Evolutionary conservation across 2,797 vertebrate genomes (phyloP), one percentile per base, ranked within the genome.

Genomic region (Acanthurus lineatus): DNA sequence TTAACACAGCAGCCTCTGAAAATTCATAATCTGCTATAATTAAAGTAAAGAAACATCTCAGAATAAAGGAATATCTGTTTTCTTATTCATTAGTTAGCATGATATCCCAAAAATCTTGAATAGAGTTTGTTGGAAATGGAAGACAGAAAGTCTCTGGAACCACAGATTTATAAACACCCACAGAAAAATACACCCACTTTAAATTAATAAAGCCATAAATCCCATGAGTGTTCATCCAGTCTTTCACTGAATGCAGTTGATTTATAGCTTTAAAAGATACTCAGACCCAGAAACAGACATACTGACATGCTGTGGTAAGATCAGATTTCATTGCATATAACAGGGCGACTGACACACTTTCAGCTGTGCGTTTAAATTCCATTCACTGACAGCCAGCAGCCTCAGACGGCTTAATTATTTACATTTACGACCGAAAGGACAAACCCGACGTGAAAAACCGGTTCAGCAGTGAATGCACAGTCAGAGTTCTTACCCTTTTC

Each of bases 401-500:
- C n/a, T 68, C 54, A 5, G 4, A 11, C 59, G 20, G 22, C 4
- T 22, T 68, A 67, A 54, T 73, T 19, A 73, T 65, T 66, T 16
- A 53, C 40, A 52, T 53, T 71, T 63, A 54, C 16, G 1, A 28
- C 47, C 15, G 2, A 32, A 52, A 22, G 52, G 1, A 48, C 68
- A 73, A 52, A 58, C 19, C 69, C 16, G n/a, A 63, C 32, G 17
- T 47, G 64, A 79, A 75, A 69, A 81, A 73, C 71, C 47, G 74
- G 84, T 80, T 80, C 40, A 20, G 57, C 45, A n/a, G 35, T 53
- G 15, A 62, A 71, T 51, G 61, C 42, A 28, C 25, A 73, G n/a
- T 42, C 5, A 0, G 35, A 12, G 35, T 17, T 59, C 83, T 90
- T 94, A 99, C 98, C 94, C 97, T 95, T 91, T 95, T 97, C 90